Evolutionary conservation across 2,113 vertebrate species (phyloP).

Genomic region (Plestiodon gilberti): DNA sequence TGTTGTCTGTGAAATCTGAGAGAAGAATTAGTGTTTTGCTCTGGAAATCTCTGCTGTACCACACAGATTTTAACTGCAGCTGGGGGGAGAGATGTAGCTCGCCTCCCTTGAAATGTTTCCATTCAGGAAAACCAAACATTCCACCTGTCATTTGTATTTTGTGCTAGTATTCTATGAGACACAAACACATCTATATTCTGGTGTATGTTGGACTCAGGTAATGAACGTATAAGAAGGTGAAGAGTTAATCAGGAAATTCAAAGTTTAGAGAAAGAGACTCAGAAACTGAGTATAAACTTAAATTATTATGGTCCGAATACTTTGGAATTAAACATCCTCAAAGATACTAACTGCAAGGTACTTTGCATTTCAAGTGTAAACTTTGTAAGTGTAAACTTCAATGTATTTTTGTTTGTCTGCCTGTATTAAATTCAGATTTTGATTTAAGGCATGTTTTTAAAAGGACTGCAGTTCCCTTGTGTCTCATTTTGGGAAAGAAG

Average conservation of each 20-base stretch:
- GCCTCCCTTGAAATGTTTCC: not conserved
- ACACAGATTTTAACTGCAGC: not conserved
- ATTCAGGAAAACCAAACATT: not conserved
- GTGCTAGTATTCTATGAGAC: not conserved
- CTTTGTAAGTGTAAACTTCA: too few relatives aligned
- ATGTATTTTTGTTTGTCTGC: too few relatives aligned
- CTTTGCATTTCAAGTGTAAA: too few relatives aligned
- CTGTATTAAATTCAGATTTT: too few relatives aligned
- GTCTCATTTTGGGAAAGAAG: too few relatives aligned
- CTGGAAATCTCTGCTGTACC: not conserved
- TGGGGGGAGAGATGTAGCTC: not conserved
- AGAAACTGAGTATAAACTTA: too few relatives aligned
- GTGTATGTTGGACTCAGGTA: not conserved
- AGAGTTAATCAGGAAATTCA: not conserved
- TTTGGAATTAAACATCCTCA: too few relatives aligned
- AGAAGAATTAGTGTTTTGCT: not conserved
- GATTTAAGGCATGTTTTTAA: too few relatives aligned
- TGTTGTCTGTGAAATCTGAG: rapidly evolving
- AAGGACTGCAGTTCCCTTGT: too few relatives aligned
- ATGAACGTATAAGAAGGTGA: not conserved
- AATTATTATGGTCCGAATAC: too few relatives aligned
- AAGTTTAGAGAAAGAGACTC: not conserved
- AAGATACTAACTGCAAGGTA: too few relatives aligned
- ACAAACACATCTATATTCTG: not conserved
- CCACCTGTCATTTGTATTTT: not conserved